Conservation (phyloP, 2,888 invertebrate genomes). For the Cantharis lateralis region DNA sequence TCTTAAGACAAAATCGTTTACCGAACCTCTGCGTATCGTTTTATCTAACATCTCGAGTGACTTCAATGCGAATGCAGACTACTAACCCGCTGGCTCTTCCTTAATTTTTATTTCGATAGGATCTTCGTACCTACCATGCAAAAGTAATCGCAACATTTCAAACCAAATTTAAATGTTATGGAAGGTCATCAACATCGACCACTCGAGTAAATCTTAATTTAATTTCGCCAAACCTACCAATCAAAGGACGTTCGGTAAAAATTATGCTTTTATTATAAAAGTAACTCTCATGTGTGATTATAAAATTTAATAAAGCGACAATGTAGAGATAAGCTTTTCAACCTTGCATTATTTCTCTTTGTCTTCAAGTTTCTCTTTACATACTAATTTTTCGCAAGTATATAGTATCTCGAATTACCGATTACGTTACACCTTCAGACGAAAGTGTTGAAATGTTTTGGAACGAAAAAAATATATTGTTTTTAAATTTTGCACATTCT, state of each 20-base stretch:
- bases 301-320: neutral
- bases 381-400: neutral
- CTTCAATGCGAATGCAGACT: slow-evolving; percentile 3
- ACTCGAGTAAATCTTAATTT: neutral
- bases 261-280: neutral
- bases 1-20: neutral
- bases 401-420: neutral
- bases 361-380: neutral
- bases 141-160: neutral
- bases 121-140: neutral
- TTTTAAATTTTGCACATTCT: neutral
- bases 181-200: neutral
- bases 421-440: neutral
- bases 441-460: neutral
- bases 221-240: neutral
- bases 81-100: slow-evolving; percentile 6
- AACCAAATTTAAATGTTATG: neutral
- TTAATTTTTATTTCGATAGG: neutral
- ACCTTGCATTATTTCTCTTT: neutral
- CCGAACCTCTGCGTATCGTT: neutral
- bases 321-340: neutral
- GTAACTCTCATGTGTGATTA: neutral
- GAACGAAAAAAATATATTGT: too few relatives aligned
- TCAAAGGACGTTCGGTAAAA: neutral
- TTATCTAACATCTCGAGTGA: slow-evolving; percentile 7